A percentile compares a stretch with the other conserved stretches of the same genome.
Conservation (phyloP, 2,113 vertebrate genomes). For the Struthidea cinerea region DNA sequence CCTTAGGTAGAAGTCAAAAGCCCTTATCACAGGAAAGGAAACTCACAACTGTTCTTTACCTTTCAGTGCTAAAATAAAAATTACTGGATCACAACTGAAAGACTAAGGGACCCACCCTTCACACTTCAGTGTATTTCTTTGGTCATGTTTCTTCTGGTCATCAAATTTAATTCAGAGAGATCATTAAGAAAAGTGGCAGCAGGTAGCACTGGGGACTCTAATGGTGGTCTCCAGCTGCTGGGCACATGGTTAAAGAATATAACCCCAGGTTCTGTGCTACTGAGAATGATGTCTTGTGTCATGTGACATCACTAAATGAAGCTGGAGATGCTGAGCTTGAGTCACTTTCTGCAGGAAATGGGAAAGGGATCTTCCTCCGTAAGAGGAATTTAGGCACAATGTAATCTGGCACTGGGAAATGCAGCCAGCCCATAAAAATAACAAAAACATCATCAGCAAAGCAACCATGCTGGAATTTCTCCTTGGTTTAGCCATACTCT, state of each 20-base stretch:
- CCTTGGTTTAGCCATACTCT: not conserved
- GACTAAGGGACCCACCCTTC: not conserved
- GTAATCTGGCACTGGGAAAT: not conserved
- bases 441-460: not conserved
- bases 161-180: not conserved
- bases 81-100: not conserved
- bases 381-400: not conserved
- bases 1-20: not conserved
- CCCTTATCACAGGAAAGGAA: not conserved
- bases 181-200: not conserved
- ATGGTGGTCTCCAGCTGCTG: not conserved
- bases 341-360: not conserved
- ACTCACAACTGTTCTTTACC: not conserved
- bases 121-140: not conserved
- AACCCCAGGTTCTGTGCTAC: not conserved
- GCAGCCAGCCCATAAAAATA: not conserved
- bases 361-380: not conserved
- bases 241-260: not conserved
- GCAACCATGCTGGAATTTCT: not conserved
- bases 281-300: not conserved
- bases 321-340: not conserved
- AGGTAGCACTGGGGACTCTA: not conserved
- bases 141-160: not conserved
- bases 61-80: not conserved
- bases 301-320: not conserved